Base-by-base conservation (phyloP, 2,797 vertebrate species). In the Mormyrops attenuatus region DNA sequence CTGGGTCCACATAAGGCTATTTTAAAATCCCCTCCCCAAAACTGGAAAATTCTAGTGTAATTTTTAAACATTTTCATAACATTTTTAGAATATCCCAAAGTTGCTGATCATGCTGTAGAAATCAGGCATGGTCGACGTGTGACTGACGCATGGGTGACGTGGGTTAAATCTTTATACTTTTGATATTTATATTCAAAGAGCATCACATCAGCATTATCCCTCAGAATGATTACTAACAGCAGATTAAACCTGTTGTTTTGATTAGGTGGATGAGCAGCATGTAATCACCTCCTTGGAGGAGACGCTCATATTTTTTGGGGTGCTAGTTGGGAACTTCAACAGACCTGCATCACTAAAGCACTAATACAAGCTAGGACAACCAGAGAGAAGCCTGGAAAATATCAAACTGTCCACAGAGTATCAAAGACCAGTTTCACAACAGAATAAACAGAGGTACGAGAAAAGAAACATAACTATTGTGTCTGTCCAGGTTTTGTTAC, bases 231-330 rank as follows among this genome's bases (percentile, higher is more conserved):
- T 15, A 66, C 22, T 44, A 89, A 66, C 15, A 38, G 20, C 11
- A 55, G 30, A 87, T 47, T 26, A 89, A 60, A 86, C 11, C 63
- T 88, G 66, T 11, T 88, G 47, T 57, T 82, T 53, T 73, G 69
- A 88, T 88, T 88, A 88, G 17, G 20, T 52, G 88, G 66, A 80
- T 80, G 34, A 88, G 30, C 47, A 17, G 41, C 11, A 55, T 38
- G 50, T 84, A 89, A 89, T 60, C 44, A 44, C 52, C 52, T 57
- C 30, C 38, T 60, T 57, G 69, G 34, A 57, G 55, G 63, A 26
- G 63, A 60, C 34, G 7, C 17, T 89, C 20, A n/a, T 17, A 9
- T 38, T 41, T 66, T 66, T 69, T 26, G 26, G 53, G 82, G 53
- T 30, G 30, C 82, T 52, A 41, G 9, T 13, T 85, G 15, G 30